Conservation (phyloP, 1,140 invertebrate genomes). For the Platorchestia sp. region DNA sequence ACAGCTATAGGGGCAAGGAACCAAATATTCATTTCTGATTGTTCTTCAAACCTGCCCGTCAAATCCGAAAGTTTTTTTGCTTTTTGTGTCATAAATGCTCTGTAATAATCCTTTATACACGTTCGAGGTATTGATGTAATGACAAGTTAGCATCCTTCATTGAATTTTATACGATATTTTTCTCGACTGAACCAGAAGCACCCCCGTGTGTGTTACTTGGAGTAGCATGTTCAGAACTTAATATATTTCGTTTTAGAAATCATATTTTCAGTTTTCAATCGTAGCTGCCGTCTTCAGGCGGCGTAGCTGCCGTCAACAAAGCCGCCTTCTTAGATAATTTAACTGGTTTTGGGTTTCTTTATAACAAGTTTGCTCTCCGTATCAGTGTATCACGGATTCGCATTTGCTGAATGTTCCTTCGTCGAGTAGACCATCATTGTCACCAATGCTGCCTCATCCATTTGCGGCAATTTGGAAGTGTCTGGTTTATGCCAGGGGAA, state of each 20-base stretch:
- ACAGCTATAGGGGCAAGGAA: not conserved
- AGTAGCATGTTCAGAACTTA: not conserved
- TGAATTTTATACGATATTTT: not conserved
- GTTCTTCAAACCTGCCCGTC: not conserved
- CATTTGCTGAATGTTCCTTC: not conserved
- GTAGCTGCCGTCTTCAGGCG: not conserved
- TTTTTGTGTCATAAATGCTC: not conserved
- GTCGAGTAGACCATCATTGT: not conserved
- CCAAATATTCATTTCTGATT: not conserved
- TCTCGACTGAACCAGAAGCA: not conserved
- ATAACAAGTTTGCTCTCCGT: not conserved
- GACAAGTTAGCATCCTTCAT: not conserved
- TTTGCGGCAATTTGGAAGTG: not conserved
- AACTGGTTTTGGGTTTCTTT: not conserved
- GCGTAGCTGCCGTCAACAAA: too few species aligned
- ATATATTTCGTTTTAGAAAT: not conserved
- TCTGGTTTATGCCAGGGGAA: not conserved
- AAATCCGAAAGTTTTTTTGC: not conserved
- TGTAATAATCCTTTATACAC: not conserved
- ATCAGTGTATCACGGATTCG: not conserved
- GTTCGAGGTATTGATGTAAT: not conserved
- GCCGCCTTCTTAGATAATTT: too few species aligned
- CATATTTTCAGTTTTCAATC: not conserved
- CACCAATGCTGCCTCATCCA: not conserved
- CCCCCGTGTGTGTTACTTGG: too few species aligned